These are phyloP conservation scores for Acanthurus tractus DNA, from an alignment of 2,797 vertebrate genomes.

Conservation along the genomic window DNA sequence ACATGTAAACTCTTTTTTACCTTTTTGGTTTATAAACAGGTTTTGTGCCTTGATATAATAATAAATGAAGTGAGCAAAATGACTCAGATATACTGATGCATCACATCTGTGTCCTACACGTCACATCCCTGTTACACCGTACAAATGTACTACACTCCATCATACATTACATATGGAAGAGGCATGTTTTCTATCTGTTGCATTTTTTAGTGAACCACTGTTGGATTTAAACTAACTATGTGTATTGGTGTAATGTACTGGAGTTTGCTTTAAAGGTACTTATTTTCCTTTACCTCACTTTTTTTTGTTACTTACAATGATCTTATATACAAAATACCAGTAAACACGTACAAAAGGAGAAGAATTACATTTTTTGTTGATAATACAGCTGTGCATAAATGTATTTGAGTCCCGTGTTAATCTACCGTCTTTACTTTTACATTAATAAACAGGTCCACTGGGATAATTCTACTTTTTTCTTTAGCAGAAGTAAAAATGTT, in stretches of 20 bases:
- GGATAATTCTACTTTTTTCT: too few species aligned
- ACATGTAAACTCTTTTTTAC: constrained; percentile 8
- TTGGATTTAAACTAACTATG: background rate
- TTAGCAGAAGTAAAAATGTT: too few species aligned
- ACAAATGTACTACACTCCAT: background rate
- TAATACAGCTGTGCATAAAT: too few species aligned
- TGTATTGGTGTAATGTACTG: background rate
- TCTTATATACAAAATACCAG: too few species aligned
- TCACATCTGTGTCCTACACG: background rate
- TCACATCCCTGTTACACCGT: background rate
- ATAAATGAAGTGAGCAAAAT: constrained; percentile 19
- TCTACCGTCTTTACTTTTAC: too few species aligned
- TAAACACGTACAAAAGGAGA: too few species aligned
- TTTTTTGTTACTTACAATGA: too few species aligned
- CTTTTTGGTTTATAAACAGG: constrained; percentile 12
- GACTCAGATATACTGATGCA: constrained; percentile 11
- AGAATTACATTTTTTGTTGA: too few species aligned
- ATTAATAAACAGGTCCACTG: too few species aligned
- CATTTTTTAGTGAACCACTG: background rate
- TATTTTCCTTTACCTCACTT: background rate
- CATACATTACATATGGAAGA: background rate
- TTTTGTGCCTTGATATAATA: background rate
- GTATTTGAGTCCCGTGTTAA: too few species aligned
- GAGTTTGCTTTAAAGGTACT: background rate
- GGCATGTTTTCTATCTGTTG: background rate